These are phyloP conservation scores for Strigamia crassipes DNA, from an alignment of 2,888 invertebrate genomes.

Conservation along the genomic window DNA sequence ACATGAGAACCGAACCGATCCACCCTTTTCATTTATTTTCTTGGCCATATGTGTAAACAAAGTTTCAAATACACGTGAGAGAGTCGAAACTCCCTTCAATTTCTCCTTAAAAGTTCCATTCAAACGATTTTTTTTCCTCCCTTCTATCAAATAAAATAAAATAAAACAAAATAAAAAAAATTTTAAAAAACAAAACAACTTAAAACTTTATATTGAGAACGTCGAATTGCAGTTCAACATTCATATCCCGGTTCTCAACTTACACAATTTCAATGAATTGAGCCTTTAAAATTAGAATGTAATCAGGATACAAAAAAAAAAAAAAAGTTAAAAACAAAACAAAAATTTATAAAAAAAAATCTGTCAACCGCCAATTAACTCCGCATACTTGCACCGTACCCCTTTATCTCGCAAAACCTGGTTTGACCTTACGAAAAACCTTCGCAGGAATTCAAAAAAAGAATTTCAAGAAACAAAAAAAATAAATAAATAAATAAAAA, in stretches of 20 bases:
- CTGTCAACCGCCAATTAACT: background rate
- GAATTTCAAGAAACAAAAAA: background rate
- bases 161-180: background rate
- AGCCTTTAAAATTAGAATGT: slow-evolving; percentile 34
- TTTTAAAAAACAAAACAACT: background rate
- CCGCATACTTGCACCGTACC: background rate
- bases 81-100: background rate
- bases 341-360: background rate
- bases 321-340: background rate
- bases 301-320: slow-evolving; percentile 24
- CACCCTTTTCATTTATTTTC: background rate
- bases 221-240: slow-evolving; percentile 1
- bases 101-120: background rate
- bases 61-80: background rate
- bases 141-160: too few species aligned
- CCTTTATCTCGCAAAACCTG: background rate
- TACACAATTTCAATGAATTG: slow-evolving; percentile 39
- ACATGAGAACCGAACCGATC: slow-evolving; percentile 11
- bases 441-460: background rate
- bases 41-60: background rate
- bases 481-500: background rate
- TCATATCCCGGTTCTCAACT: slow-evolving; percentile 38
- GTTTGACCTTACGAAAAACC: slow-evolving; percentile 35
- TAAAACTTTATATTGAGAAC: background rate
- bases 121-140: background rate